Evolutionary conservation across 2,888 invertebrate genomes (phyloP), one percentile per base, ranked within the genome.

Genomic region (Trachelus troglodyta): DNA sequence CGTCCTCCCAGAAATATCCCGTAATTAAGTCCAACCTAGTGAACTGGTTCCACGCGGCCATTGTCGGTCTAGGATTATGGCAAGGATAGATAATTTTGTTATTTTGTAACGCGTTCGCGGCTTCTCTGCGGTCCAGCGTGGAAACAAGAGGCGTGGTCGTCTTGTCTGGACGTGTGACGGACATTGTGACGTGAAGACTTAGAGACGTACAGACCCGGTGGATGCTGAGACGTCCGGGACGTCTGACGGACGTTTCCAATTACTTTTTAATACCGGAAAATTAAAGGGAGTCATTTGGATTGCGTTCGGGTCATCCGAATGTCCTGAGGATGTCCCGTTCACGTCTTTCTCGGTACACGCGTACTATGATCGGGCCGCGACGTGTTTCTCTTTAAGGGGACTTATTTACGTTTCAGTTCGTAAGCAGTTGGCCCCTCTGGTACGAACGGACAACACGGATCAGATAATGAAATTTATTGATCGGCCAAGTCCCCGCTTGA

Each of bases 221-320:
- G 40, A 23, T 23, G 40, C 40, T 9, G 9, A 40, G 40, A 56
- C 56, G 23, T 56, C 56, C 56, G 23, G 23, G 56, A 56, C 56
- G 23, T 86, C 82, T 83, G 84, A 88, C 86, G 85, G 89, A 88
- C 90, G 84, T 89, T 89, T 88, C 87, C 87, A 88, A 90, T 89
- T 89, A 89, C 56, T 89, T 89, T 89, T 86, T 86, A 88, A 88
- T 89, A 86, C 83, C 84, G 85, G 82, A 87, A 89, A 90, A 80
- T 80, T 79, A 78, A 76, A 73, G 12, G 71, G 31, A 73, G 34
- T 56, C 23, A 56, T 9, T 6, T 56, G 23, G 9, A 56, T 56
- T 56, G 23, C 23, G 23, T 9, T 56, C 9, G 56, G 56, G 23
- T 56, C 56, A 23, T 56, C 15, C 23, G 56, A 56, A 56, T 23